Base-by-base conservation (phyloP, 23 tunicate species). In the Oikopleura albicans region DNA sequence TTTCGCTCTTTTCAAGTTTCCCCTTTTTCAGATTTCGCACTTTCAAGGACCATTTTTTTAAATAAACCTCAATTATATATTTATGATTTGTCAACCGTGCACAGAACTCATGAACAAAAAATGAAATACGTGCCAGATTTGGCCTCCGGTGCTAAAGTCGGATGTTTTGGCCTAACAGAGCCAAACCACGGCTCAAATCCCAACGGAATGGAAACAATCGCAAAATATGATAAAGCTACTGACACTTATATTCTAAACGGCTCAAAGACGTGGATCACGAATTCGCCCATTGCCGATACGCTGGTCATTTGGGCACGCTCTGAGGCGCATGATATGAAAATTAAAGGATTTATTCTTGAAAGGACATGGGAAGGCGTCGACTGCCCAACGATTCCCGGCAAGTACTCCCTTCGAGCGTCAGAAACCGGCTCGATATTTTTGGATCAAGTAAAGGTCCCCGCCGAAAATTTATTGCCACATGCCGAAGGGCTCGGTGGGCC, bases 131-230 rank as follows among this genome's bases (percentile, higher is more conserved):
- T 84, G 31, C 86, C 86, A 8, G 76, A 41, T 12, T 39, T 84
- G 76, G 76, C 76, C 16, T 4, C 33, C 39, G 86, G 86, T 39
- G 84, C 34, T 31, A 40, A 40, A 40, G 38, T 84, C 86, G 86
- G 86, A 22, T 84, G 86, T 39, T 84, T 84, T 39, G 86, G 86
- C 57, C 84, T 84, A 8, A 84, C 86, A 33, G 86, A 84, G 38
- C 86, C 86, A 39, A 57, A 84, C 76, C 39, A 56, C 86, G 86
- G 86, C 31, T 84, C 86, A 22, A 57, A 84, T 56, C 86, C 86
- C 29, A 57, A 57, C 76, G 76, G 86, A 83, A 84, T 84, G 86
- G 39, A 40, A 40, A 84, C 86, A 1, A 40, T 36, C 22, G 86
- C 86, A 1, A 41, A 71, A 29, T 71, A 71, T 37, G 79, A 40